A percentile compares a stretch with the other conserved stretches of the same genome.
Conservation (phyloP, 30 jellyfish, hydroid and myxozoan species). For the Turritopsis dohrnii region DNA sequence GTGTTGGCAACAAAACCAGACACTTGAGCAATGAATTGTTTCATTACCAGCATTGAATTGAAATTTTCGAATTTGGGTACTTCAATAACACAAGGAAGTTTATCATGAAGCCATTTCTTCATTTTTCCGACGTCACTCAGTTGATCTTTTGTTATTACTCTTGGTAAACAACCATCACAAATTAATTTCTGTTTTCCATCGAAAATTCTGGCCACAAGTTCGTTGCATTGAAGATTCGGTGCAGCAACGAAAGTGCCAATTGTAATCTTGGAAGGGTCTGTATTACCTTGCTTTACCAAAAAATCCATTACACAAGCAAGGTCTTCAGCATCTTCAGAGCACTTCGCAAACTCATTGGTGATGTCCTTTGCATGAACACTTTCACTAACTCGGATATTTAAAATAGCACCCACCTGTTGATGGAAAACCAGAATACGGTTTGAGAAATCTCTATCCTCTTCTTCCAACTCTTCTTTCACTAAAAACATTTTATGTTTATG, state of each 20-base stretch:
- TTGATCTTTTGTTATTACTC: not conserved
- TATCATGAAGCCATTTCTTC: not conserved
- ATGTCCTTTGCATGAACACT: not conserved
- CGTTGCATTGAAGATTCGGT: not conserved
- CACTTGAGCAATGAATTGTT: not conserved
- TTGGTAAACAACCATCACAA: not conserved
- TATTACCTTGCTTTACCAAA: not conserved
- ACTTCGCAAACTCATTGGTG: not conserved
- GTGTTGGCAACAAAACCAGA: not conserved
- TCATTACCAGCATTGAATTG: not conserved
- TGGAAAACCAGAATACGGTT: not conserved
- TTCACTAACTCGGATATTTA: not conserved
- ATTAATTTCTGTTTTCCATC: not conserved
- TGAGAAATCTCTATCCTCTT: not conserved
- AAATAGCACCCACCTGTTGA: not conserved
- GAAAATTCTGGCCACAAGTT: not conserved
- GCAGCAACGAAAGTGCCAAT: not conserved
- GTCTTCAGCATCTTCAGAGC: not conserved
- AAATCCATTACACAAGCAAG: not conserved
- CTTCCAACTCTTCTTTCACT: not conserved
- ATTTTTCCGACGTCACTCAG: not conserved
- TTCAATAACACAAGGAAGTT: too few relatives aligned
- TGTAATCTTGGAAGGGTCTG: not conserved
- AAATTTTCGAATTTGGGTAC: too few relatives aligned
- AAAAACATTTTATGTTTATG: not conserved